These are phyloP conservation scores for Neotoma lepida DNA, from an alignment of 2,113 vertebrate species.

Conservation along the genomic window DNA sequence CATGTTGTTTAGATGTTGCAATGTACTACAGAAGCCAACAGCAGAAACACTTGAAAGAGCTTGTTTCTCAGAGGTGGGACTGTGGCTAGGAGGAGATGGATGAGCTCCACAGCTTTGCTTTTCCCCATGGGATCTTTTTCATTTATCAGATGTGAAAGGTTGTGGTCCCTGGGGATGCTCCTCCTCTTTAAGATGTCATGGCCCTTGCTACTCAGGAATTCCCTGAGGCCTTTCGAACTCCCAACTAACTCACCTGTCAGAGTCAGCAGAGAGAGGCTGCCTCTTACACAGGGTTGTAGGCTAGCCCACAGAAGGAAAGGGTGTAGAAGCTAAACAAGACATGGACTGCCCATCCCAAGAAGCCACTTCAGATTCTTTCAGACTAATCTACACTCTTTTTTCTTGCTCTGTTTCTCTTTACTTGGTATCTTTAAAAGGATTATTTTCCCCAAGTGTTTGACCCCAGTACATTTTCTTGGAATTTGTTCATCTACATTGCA, in stretches of 20 bases:
- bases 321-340: not conserved
- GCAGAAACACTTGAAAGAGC: not conserved
- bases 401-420: not conserved
- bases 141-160: not conserved
- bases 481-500: not conserved
- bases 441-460: not conserved
- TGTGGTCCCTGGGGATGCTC: not conserved
- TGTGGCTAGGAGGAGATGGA: not conserved
- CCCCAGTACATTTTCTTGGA: not conserved
- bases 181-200: not conserved
- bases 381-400: not conserved
- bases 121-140: not conserved
- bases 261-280: not conserved
- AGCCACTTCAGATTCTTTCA: not conserved
- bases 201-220: not conserved
- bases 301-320: not conserved
- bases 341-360: not conserved
- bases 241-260: not conserved
- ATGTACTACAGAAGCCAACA: not conserved
- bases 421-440: not conserved
- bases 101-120: not conserved
- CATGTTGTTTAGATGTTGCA: not conserved
- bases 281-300: not conserved
- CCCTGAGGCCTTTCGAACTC: not conserved
- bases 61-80: not conserved